Evolutionary conservation across 2,797 vertebrate species (phyloP), one percentile per base, ranked within the genome.

Genomic region (Harpagifer antarcticus): DNA sequence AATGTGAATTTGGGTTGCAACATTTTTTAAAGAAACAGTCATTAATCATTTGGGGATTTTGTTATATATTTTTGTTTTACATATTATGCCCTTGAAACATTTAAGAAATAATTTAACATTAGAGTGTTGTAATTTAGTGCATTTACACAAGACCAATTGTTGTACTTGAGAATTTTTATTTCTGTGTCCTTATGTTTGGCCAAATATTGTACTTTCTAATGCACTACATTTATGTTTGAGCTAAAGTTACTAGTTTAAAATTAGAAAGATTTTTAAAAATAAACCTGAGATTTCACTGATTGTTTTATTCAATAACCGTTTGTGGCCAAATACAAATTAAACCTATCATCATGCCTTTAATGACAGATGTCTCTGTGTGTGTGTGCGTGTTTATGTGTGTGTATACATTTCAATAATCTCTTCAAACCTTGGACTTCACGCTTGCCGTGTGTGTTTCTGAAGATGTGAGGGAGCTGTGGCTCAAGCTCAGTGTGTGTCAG

Each of bases 1-100:
- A 59, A 68, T 85, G 68, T 75, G 23, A 79, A 68, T 78, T 23
- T 69, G 50, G n/a, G 23, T 77, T 86, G 55, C 86, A 81, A 66
- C 59, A 83, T 56, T 17, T 60, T 61, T 14, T 44, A 43, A 20
- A 69, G 13, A 64, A 9, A n/a, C 8, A 33, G 23, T 23, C 16
- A 40, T 55, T 42, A 17, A 6, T 44, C 0, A 17, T 64, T 56
- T 66, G 17, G 60, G 15, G n/a, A 27, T 74, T 65, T n/a, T 4
- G 15, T 53, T 14, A 59, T 52, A 54, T 2, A 5, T 27, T 27
- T 49, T 68, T 58, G 57, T 7, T 58, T 40, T 70, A 33, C 37
- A 9, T 33, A 3, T 15, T 43, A 7, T 11, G 15, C 3, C 9
- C 7, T 9, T 27, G 9, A 49, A 37, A 54, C 31, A 48, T 44